Base-by-base conservation (phyloP, 2,113 vertebrate genomes). In the Eleginops maclovinus region DNA sequence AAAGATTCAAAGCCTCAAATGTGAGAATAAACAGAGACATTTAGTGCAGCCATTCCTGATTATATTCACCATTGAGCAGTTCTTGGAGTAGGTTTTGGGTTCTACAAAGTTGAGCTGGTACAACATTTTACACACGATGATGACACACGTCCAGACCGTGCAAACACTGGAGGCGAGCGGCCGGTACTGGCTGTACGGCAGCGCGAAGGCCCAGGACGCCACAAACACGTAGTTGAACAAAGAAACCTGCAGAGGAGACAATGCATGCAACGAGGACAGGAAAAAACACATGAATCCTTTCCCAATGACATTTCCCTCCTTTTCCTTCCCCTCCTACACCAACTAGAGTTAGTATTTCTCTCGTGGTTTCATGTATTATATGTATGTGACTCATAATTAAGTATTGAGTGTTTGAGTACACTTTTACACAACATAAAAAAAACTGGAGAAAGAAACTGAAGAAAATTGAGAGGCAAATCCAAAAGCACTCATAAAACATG, bases 121-220 rank as follows among this genome's bases (percentile, higher is more conserved):
- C 75, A 99, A 95, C 98, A 99, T 99, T 94, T 99, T 99, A 93
- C 98, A 99, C 86, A 99, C 94, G 72, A 98, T 97, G 92, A 99
- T 96, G 89, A 99, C 95, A 81, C 97, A 99, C 0, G 97, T 99
- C 98, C 98, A 99, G 75, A 99, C 96, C 22, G 96, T 96, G 91
- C 98, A 99, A 87, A 98, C 88, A 66, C 96, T 98, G 69, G 98
- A 99, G 58, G 97, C 98, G 71, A 98, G 84, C 17, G 95, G 96
- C 12, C 98, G 96, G 75, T 99, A 96, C 90, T 97, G 96, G 86
- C 96, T 90, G 77, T 97, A 99, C 1, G 98, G 98, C 78, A 99
- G 92, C 28, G 98, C 98, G 67, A 99, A 98, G 84, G 97, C 97
- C 98, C 98, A 99, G 81, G 96, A 96, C 80, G 95, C 96, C 94